Evolutionary conservation across 2,113 vertebrate species (phyloP).

Genomic region (Periophthalmus modestus): DNA sequence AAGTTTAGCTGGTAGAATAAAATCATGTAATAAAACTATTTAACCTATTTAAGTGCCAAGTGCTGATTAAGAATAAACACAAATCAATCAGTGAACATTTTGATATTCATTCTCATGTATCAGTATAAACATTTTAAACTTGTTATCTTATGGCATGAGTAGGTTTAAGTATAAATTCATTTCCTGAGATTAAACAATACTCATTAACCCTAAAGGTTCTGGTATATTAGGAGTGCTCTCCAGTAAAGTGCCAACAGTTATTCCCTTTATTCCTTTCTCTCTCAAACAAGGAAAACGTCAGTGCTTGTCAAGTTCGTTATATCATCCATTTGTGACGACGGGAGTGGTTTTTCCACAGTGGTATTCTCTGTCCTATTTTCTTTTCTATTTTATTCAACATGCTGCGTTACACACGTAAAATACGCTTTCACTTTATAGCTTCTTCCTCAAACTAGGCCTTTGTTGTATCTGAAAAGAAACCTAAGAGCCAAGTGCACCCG

Average conservation of each 20-base stretch:
- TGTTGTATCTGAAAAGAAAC: too few relatives aligned
- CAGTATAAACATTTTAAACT: constrained; percentile 5
- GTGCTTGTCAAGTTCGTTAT: neutral
- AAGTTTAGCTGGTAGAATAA: neutral
- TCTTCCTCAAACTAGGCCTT: too few relatives aligned
- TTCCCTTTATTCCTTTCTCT: neutral
- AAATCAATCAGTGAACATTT: neutral
- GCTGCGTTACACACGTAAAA: neutral
- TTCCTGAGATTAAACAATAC: constrained; percentile 51
- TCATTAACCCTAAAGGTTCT: too few relatives aligned
- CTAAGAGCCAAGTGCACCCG: too few relatives aligned
- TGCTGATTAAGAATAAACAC: too few relatives aligned
- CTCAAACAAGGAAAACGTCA: neutral
- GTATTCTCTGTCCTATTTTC: too few relatives aligned
- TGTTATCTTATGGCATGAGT: neutral
- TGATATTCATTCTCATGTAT: neutral
- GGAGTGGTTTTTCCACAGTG: too few relatives aligned
- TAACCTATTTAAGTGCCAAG: neutral
- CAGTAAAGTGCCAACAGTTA: neutral
- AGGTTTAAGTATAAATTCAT: constrained; percentile 10
- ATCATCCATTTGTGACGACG: too few relatives aligned
- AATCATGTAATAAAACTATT: constrained; percentile 4
- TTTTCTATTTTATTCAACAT: neutral
- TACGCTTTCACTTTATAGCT: too few relatives aligned
- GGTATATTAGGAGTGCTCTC: neutral